A percentile compares a stretch with the other conserved stretches of the same genome.
Evolutionary conservation across 2,888 invertebrate genomes (phyloP).

Genomic region (Hesperia comma): DNA sequence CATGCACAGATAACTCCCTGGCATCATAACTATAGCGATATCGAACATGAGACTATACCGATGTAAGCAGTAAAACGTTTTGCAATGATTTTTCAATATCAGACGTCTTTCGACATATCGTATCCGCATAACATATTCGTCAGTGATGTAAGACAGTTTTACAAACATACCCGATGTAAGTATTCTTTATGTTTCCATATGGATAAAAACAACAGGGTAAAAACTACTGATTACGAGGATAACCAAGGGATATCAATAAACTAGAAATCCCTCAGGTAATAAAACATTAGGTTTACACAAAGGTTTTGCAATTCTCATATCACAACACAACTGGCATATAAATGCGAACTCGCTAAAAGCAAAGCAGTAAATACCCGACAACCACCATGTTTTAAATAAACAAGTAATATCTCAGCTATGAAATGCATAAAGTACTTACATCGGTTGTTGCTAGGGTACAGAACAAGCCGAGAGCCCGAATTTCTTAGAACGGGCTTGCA

Average conservation of each 20-base stretch:
- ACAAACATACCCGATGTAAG: too few species aligned
- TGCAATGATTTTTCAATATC: constrained; percentile 24
- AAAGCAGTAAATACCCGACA: neutral
- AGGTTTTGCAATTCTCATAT: neutral
- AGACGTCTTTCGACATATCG: constrained; percentile 3
- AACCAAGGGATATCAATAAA: too few species aligned
- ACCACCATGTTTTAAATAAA: constrained; percentile 1
- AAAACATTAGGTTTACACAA: neutral
- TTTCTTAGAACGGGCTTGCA: constrained; percentile 40
- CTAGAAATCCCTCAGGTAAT: too few species aligned
- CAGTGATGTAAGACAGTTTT: neutral
- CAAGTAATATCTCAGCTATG: constrained; percentile 9
- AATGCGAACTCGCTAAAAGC: constrained; percentile 6
- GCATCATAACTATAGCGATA: constrained; percentile 35
- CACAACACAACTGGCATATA: neutral
- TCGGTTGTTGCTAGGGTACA: constrained; percentile 1
- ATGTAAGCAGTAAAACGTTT: constrained; percentile 18
- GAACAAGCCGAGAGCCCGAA: constrained; percentile 8
- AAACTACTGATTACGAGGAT: too few species aligned
- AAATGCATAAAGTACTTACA: neutral
- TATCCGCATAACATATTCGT: neutral
- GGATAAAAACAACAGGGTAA: too few species aligned
- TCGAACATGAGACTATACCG: constrained; percentile 20
- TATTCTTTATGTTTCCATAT: too few species aligned
- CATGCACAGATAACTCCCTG: constrained; percentile 46